Base-by-base conservation (phyloP, 2,797 vertebrate species). In the Basileuterus tristriatus region DNA sequence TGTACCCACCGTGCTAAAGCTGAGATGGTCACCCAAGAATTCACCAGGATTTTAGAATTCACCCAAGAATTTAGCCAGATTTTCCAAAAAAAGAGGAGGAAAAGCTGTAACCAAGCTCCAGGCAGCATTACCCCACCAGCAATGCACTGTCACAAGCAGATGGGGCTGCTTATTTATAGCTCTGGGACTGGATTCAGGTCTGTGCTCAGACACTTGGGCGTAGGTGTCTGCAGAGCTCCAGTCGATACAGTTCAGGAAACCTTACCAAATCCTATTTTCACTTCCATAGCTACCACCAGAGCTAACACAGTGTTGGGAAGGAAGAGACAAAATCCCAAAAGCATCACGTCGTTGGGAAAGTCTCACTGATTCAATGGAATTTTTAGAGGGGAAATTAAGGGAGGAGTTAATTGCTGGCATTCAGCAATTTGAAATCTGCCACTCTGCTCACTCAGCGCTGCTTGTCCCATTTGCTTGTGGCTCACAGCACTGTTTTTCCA, bases 151-250 rank as follows among this genome's bases (percentile, higher is more conserved):
- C 86, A 92, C 83, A 64, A 92, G 69, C 95, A 97, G 94, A 97
- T 93, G 95, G 94, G 49, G 67, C 68, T 86, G 79, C 68, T 91
- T 96, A 94, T 96, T 97, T 96, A 90, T 95, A 96, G 89, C 47
- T 85, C 46, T 1, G 6, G 59, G 87, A 71, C 82, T 83, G 55
- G 76, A 86, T 65, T 90, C 91, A 39, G 87, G 84, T 91, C 91
- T 94, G 93, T 69, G 46, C 55, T 93, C 89, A 96, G 95, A 95
- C 94, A 78, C 56, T 93, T 75, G 3, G 39, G 71, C 27, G 89
- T 91, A 71, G 84, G 95, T 89, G 87, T 86, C 87, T 94, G 56
- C 93, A 94, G 49, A 94, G 71, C 85, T 94, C 84, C 93, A 96
- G 95, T 34, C 60, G 22, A 91, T 72, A 94, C 91, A 96, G 89